Evolutionary conservation across 2,797 vertebrate species (phyloP), one percentile per base, ranked within the genome.

Genomic region (Spea hammondii): DNA sequence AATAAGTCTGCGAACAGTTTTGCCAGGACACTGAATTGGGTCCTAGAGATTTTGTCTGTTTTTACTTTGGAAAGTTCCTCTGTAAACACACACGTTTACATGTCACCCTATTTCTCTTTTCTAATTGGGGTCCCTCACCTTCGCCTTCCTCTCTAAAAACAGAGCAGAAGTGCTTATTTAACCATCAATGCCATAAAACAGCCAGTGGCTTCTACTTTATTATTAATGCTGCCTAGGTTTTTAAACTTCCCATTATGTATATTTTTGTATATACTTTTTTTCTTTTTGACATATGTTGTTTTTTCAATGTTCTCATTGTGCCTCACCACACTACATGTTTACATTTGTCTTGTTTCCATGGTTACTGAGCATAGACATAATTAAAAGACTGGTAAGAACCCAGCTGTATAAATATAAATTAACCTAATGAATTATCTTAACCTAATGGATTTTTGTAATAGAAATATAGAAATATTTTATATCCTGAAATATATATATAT

Each of bases 201-300:
- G 32, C 32, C 32, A 32, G 32, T 32, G 32, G 32, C 32, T 32
- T 32, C 32, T 32, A 32, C 2, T 32, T 32, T 32, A 32, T 32
- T 1, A 32, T 32, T 32, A 32, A 32, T 32, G 32, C 32, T 32
- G 32, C 32, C 32, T 32, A 32, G 32, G 32, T 32, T 32, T 32
- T 32, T 32, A 32, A 32, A 32, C 32, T 32, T 32, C 32, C 32
- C 51, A 70, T 54, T 14, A 55, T 65, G 32, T 45, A 47, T 17
- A 45, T 79, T 55, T 67, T n/a, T 51, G 54, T 73, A 79, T 79
- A 57, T 68, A 67, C 68, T 46, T 5, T 62, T 44, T 8, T 11
- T 60, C n/a, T 17, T 77, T 50, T 14, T 46, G 44, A 14, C 70
- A 59, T 67, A 72, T 67, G 17, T 55, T 55, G 62, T 73, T 17